phyloP scores from a whole-genome alignment of 2,113 vertebrate genomes.

The Acanthochromis polyacanthus region DNA sequence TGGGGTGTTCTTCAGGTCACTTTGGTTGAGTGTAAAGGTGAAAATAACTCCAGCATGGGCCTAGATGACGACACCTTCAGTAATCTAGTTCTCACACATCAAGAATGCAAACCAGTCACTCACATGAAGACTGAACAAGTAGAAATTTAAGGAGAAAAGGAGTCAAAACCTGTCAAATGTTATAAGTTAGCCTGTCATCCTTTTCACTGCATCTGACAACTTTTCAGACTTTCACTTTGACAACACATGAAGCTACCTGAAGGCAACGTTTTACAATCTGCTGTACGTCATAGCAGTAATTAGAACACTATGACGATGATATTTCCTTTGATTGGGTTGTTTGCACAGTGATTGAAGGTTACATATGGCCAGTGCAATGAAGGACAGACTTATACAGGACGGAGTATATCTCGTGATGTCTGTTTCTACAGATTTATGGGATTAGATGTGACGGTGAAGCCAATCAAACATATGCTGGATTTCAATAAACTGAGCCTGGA shows the following conservation, averaged over 20 bases:
- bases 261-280: constrained; percentile 43
- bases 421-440: constrained; percentile 58
- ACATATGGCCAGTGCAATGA: constrained; percentile 6
- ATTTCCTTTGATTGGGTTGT: constrained; percentile 58
- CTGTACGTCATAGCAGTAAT: constrained; percentile 38
- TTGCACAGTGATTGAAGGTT: constrained; percentile 46
- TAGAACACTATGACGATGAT: constrained; percentile 28
- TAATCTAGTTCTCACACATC: constrained; percentile 40
- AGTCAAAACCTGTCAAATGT: constrained; percentile 25
- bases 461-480: constrained; percentile 59
- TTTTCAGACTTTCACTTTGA: constrained; percentile 2
- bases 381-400: constrained; percentile 37
- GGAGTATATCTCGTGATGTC: constrained; percentile 42
- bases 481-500: constrained; percentile 34
- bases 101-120: constrained; percentile 16
- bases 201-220: constrained; percentile 4
- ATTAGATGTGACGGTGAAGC: constrained; percentile 51
- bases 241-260: constrained; percentile 15
- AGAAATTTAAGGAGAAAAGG: constrained; percentile 27
- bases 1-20: not conserved
- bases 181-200: constrained; percentile 17
- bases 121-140: not conserved
- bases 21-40: not conserved
- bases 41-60: constrained; percentile 15
- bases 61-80: constrained; percentile 51